A percentile compares a stretch with the other conserved stretches of the same genome.
Evolutionary conservation across 2,797 vertebrate genomes (phyloP).

Genomic region (Gymnothorax javanicus): DNA sequence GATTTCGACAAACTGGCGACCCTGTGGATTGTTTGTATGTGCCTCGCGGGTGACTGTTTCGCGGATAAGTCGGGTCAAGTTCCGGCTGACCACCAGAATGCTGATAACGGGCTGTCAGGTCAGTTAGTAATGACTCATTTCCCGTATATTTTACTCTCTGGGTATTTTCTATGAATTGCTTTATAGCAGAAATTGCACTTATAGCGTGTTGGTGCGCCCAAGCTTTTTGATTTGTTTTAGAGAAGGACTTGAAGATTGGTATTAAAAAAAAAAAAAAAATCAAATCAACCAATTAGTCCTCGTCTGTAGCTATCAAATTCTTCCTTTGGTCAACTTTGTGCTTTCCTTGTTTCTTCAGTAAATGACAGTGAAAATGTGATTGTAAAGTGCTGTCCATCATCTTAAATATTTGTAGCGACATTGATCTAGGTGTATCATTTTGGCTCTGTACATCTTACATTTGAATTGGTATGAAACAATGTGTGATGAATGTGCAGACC

Average conservation of each 20-base stretch:
- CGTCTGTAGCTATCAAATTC: too few species aligned
- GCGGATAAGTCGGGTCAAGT: slow-evolving; percentile 36
- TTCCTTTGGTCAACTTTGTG: too few species aligned
- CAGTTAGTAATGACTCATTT: neutral
- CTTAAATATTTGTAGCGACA: too few species aligned
- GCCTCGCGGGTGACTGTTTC: slow-evolving; percentile 36
- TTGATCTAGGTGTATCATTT: too few species aligned
- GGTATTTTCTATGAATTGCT: neutral
- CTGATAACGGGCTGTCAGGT: slow-evolving; percentile 25
- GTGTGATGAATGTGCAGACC: too few species aligned
- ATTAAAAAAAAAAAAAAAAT: too few species aligned
- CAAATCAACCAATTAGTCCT: too few species aligned
- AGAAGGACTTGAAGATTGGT: neutral
- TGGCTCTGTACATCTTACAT: too few species aligned
- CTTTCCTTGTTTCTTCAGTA: too few species aligned
- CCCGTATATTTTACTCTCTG: neutral
- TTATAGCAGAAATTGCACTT: neutral
- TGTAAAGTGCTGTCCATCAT: too few species aligned
- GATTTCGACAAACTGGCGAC: slow-evolving; percentile 23
- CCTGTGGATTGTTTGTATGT: slow-evolving; percentile 43
- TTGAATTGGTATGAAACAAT: too few species aligned
- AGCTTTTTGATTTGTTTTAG: neutral
- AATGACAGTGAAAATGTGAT: too few species aligned
- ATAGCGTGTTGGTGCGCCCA: neutral
- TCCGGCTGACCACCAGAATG: neutral